Conservation (phyloP, 2,113 vertebrate genomes). For the Isurus oxyrinchus region DNA sequence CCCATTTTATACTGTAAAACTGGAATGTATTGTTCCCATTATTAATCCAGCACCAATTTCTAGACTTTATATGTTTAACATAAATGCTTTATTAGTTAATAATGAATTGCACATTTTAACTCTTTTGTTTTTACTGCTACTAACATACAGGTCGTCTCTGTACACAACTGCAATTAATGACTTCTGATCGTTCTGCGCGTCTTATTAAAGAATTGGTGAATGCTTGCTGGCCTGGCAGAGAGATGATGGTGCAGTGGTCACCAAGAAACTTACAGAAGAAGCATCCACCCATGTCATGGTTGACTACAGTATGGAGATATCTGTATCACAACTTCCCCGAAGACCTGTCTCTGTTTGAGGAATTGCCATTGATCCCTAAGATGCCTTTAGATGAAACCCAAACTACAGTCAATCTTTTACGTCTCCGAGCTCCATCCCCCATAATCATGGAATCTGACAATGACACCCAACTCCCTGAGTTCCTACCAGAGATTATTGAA, state of each 20-base stretch:
- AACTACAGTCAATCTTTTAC: constrained; percentile 67
- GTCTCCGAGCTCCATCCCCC: constrained; percentile 79
- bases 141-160: constrained; percentile 77
- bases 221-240: constrained; percentile 74
- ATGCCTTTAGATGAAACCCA: constrained; percentile 64
- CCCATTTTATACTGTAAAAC: not conserved
- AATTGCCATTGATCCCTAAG: constrained; percentile 90
- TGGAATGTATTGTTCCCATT: not conserved
- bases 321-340: constrained; percentile 91
- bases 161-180: constrained; percentile 85
- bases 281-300: constrained; percentile 80
- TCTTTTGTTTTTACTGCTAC: not conserved
- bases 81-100: not conserved
- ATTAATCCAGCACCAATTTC: not conserved
- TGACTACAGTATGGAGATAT: constrained; percentile 91
- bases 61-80: not conserved
- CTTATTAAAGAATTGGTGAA: constrained; percentile 88
- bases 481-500: constrained; percentile 73
- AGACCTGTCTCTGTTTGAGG: constrained; percentile 83
- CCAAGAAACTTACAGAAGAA: constrained; percentile 72
- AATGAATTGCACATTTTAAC: not conserved
- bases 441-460: constrained; percentile 77
- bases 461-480: constrained; percentile 69
- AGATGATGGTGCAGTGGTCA: constrained; percentile 81
- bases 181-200: constrained; percentile 81